Evolutionary conservation across 2,113 vertebrate genomes (phyloP), one percentile per base, ranked within the genome.

Genomic region (Danio rerio): DNA sequence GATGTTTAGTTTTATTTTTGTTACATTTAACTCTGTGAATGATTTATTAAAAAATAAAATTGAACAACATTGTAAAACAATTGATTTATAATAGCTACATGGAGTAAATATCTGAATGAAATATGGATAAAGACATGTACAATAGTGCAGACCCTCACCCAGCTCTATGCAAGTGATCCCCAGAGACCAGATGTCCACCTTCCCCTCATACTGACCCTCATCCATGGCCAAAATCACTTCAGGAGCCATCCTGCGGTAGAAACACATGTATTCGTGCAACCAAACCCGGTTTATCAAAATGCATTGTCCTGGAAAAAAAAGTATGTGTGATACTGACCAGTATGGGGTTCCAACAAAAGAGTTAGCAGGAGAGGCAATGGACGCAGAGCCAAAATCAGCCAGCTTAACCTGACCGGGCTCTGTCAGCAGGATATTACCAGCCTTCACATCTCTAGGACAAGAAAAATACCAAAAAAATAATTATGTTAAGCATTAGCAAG

Each of bases 201-300:
- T 99, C 0, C 98, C 98, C 52, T 99, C 98, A 31, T 99, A 99
- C 85, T 99, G 96, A 50, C 98, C 98, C 92, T 99, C 98, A 0
- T 99, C 98, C 98, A 99, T 99, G 74, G 98, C 98, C 77, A 99
- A 93, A 91, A 99, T 99, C 89, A 99, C 98, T 92, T 99, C 98
- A 72, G 98, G 98, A 88, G 98, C 98, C 98, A 99, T 99, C 98
- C 98, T 99, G 68, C 52, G 68, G 83, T 11, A 86, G 6, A 81
- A 9, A 72, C 21, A 88, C 53, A 83, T 31, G 49, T 49, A 68
- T 0, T 31, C 50, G 72, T 87, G 83, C 42, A 50, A 70, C 43
- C 21, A 42, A 43, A 12, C 9, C 47, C 11, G 31, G 0, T 50
- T 12, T 7, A 61, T 21, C 13, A 47, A 2, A 0, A 40, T 50